phyloP scores from a whole-genome alignment of 2,888 invertebrate genomes.

The Laothoe populi region DNA sequence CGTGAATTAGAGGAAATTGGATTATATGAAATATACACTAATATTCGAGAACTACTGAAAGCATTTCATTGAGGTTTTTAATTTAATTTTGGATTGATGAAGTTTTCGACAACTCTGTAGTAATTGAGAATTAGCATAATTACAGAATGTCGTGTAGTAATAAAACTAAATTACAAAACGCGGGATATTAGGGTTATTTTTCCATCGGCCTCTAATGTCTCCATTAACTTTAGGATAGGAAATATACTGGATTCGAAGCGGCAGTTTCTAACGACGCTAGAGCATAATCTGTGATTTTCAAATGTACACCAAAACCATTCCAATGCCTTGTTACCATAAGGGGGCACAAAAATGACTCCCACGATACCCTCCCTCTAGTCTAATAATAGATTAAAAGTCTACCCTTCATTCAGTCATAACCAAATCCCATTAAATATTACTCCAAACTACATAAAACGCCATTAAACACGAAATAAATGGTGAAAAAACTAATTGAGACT shows the following conservation, averaged over 20 bases:
- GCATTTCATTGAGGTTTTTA: not conserved
- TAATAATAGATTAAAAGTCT: not conserved
- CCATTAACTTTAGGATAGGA: too few relatives aligned
- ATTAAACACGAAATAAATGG: slow-evolving; percentile 36
- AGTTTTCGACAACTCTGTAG: too few relatives aligned
- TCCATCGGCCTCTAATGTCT: too few relatives aligned
- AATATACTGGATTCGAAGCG: too few relatives aligned
- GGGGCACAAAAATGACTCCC: not conserved
- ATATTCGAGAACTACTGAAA: not conserved
- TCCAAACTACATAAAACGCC: slow-evolving; percentile 18
- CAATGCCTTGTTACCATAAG: not conserved
- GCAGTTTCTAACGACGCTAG: too few relatives aligned
- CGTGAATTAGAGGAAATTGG: not conserved
- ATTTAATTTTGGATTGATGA: not conserved
- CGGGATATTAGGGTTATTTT: too few relatives aligned
- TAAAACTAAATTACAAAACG: too few relatives aligned
- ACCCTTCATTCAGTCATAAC: not conserved
- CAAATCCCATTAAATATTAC: slow-evolving; percentile 14
- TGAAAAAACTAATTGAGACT: slow-evolving; percentile 48
- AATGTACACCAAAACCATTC: not conserved
- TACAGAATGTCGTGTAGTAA: too few relatives aligned
- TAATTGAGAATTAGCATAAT: not conserved
- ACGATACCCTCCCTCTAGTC: not conserved
- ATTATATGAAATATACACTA: not conserved
- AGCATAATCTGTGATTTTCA: not conserved